A percentile compares a stretch with the other conserved stretches of the same genome.
phyloP scores from a whole-genome alignment of 1,140 invertebrate genomes.

The Drosophila pachea region DNA sequence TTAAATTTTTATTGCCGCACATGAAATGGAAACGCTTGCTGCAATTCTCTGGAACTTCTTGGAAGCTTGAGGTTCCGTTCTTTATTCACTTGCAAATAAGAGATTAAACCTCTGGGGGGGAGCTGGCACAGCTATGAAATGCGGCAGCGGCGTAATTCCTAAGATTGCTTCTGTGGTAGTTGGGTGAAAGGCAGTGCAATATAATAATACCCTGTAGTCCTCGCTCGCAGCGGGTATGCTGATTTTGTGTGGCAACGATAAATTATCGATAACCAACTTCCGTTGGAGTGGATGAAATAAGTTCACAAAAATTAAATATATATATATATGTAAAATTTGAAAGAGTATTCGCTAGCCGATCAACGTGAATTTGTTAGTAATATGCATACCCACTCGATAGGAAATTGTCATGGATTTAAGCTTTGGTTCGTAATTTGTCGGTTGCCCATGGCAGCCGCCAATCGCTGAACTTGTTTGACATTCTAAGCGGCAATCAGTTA shows the following conservation, averaged over 20 bases:
- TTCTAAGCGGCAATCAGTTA: slow-evolving; percentile 38
- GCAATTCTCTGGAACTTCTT: slow-evolving; percentile 47
- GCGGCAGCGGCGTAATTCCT: slow-evolving; percentile 1
- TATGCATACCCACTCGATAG: slow-evolving; percentile 20
- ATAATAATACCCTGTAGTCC: not conserved
- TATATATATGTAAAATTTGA: not conserved
- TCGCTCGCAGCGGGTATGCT: not conserved
- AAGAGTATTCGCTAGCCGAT: not conserved
- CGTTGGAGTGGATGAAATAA: too few relatives aligned
- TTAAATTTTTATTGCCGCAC: slow-evolving; percentile 71
- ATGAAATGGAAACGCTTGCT: slow-evolving; percentile 62
- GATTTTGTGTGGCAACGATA: too few relatives aligned
- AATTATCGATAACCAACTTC: too few relatives aligned
- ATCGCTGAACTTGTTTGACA: slow-evolving; percentile 64
- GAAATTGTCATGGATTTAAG: slow-evolving; percentile 40
- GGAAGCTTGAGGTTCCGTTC: slow-evolving; percentile 20
- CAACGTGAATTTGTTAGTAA: not conserved
- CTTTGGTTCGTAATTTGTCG: slow-evolving; percentile 40
- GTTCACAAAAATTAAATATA: too few relatives aligned
- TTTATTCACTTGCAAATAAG: slow-evolving; percentile 25
- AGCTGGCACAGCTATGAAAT: not conserved
- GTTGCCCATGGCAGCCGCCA: slow-evolving; percentile 67
- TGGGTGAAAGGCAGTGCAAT: not conserved
- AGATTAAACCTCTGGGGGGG: slow-evolving; percentile 1
- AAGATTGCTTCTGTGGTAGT: slow-evolving; percentile 2